A percentile compares a stretch with the other conserved stretches of the same genome.
phyloP scores from a whole-genome alignment of 2,888 invertebrate genomes.

The Watsonalla cultraria region DNA sequence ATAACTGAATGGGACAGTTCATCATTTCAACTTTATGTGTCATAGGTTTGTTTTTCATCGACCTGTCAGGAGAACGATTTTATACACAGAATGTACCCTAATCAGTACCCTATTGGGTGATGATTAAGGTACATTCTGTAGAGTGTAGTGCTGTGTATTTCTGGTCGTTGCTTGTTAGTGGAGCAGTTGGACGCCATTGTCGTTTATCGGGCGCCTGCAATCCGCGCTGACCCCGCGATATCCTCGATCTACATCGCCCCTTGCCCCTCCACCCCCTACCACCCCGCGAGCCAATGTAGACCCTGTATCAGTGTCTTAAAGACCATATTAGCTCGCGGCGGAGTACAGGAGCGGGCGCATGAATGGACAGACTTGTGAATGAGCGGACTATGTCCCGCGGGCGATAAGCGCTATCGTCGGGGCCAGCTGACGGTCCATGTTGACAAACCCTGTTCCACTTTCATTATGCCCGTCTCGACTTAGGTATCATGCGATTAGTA shows the following conservation, averaged over 20 bases:
- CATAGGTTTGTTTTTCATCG: conserved; percentile 30
- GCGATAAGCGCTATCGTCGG: conserved; percentile 74
- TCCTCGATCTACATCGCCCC: conserved; percentile 71
- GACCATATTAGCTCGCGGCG: conserved; percentile 36
- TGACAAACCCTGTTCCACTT: conserved; percentile 77
- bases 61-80: conserved; percentile 25
- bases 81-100: conserved; percentile 3
- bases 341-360: conserved; percentile 54
- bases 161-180: conserved; percentile 24
- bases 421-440: conserved; percentile 75
- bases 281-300: conserved; percentile 34
- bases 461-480: conserved; percentile 56
- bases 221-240: conserved; percentile 77
- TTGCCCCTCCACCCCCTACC: conserved; percentile 37
- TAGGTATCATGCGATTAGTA: conserved; percentile 53
- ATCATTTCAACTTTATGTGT: conserved; percentile 33
- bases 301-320: conserved; percentile 40
- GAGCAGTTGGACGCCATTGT: conserved; percentile 50
- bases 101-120: conserved; percentile 18
- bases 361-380: conserved; percentile 76
- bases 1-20: conserved; percentile 47
- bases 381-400: conserved; percentile 75
- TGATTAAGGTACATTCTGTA: conserved; percentile 17
- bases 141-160: conserved; percentile 28
- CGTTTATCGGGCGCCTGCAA: conserved; percentile 75